phyloP scores from a whole-genome alignment of 2,113 vertebrate species.

The Myrmecophaga tridactyla region DNA sequence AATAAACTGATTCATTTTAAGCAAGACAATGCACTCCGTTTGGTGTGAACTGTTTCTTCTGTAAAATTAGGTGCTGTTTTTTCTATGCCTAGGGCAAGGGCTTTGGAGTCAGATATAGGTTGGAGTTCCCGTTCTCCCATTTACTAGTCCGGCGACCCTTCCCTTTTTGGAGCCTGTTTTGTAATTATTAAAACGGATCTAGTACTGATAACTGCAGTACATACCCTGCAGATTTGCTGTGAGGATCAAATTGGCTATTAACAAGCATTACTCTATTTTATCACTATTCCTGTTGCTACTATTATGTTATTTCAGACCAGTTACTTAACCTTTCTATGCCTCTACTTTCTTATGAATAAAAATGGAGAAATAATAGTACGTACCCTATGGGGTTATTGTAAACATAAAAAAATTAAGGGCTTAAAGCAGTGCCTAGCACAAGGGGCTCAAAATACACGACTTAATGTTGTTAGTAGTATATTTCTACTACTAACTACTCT shows the following conservation, averaged over 20 bases:
- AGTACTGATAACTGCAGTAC: neutral
- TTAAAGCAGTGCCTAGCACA: slow-evolving; percentile 19
- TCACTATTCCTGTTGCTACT: neutral
- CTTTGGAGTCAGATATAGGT: neutral
- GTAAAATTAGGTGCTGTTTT: neutral
- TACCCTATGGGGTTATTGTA: neutral
- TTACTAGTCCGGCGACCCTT: neutral
- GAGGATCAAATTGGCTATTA: neutral
- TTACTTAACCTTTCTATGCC: slow-evolving; percentile 3
- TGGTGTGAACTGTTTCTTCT: neutral
- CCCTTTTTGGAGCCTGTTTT: slow-evolving; percentile 27
- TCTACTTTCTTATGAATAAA: slow-evolving; percentile 34
- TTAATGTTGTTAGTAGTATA: neutral
- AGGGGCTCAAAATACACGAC: slow-evolving; percentile 17
- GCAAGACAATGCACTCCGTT: neutral
- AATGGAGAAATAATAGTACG: neutral
- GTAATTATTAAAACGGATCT: slow-evolving; percentile 10
- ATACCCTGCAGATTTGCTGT: neutral
- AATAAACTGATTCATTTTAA: neutral
- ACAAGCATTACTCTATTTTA: slow-evolving; percentile 8
- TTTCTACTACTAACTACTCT: neutral
- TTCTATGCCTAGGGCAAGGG: neutral
- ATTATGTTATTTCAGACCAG: neutral
- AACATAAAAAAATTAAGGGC: neutral
- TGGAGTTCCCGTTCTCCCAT: slow-evolving; percentile 1